Evolutionary conservation across 1,140 invertebrate genomes (phyloP).

Genomic region (Drosophila tsacasi): DNA sequence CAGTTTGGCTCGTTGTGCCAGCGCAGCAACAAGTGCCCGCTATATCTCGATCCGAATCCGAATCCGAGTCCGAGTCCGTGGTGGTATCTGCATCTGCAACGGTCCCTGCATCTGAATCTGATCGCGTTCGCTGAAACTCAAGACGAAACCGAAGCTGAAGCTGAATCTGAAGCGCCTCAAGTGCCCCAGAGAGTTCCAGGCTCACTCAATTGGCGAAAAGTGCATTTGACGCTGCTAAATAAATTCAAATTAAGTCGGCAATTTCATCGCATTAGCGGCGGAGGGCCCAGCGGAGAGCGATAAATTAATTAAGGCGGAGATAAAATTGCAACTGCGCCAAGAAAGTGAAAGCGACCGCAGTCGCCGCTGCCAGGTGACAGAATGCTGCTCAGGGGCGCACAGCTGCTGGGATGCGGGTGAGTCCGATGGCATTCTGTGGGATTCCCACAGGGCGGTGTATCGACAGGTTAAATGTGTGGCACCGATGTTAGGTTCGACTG

Average conservation of each 20-base stretch:
- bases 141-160: conserved; percentile 10
- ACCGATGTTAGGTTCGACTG: not conserved
- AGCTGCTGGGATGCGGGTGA: conserved; percentile 69
- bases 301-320: conserved; percentile 71
- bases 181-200: conserved; percentile 48
- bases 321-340: conserved; percentile 46
- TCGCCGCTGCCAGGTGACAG: conserved; percentile 33
- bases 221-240: conserved; percentile 41
- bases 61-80: too few relatives aligned
- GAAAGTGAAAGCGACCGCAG: conserved; percentile 41
- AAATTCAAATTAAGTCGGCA: conserved; percentile 66
- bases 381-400: conserved; percentile 74
- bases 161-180: conserved; percentile 64
- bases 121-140: conserved; percentile 36
- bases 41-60: conserved; percentile 19
- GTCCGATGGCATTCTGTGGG: conserved; percentile 28
- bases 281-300: conserved; percentile 38
- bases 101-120: conserved; percentile 15
- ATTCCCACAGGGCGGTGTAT: conserved; percentile 7
- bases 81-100: conserved; percentile 21
- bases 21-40: conserved; percentile 76
- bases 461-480: conserved; percentile 7
- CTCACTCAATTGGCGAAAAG: conserved; percentile 25
- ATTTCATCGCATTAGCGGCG: conserved; percentile 57
- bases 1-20: conserved; percentile 78